Conservation (phyloP, 2,797 vertebrate species). For the Nyctalus aviator region DNA sequence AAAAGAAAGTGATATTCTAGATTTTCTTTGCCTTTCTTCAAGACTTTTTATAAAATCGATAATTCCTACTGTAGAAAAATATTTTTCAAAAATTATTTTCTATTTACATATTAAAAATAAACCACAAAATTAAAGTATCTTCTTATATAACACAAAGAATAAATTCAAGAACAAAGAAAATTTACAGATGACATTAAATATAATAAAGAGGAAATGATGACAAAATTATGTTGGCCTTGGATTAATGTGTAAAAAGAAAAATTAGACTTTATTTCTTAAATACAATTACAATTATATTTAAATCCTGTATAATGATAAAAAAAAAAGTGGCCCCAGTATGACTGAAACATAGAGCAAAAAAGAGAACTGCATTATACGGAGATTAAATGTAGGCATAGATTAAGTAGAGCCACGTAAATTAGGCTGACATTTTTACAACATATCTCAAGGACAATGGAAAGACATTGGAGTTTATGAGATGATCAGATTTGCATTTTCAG, state of each 20-base stretch:
- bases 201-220: not conserved
- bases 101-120: constrained; percentile 27
- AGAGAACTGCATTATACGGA: not conserved
- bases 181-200: not conserved
- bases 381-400: not conserved
- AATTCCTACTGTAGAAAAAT: not conserved
- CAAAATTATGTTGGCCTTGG: constrained; percentile 30
- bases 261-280: constrained; percentile 59
- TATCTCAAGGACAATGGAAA: not conserved
- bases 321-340: not conserved
- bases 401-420: not conserved
- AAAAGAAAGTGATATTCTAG: not conserved
- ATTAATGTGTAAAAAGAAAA: constrained; percentile 14
- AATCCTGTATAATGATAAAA: not conserved
- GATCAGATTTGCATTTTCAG: not conserved
- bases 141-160: constrained; percentile 1
- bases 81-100: not conserved
- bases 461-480: not conserved
- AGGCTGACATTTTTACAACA: constrained; percentile 3
- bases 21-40: not conserved
- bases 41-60: not conserved
- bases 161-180: constrained; percentile 4
- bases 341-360: not conserved
- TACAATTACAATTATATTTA: not conserved
- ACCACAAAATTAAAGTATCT: not conserved